Base-by-base conservation (phyloP, 2,888 invertebrate genomes). In the Andrena fulva region DNA sequence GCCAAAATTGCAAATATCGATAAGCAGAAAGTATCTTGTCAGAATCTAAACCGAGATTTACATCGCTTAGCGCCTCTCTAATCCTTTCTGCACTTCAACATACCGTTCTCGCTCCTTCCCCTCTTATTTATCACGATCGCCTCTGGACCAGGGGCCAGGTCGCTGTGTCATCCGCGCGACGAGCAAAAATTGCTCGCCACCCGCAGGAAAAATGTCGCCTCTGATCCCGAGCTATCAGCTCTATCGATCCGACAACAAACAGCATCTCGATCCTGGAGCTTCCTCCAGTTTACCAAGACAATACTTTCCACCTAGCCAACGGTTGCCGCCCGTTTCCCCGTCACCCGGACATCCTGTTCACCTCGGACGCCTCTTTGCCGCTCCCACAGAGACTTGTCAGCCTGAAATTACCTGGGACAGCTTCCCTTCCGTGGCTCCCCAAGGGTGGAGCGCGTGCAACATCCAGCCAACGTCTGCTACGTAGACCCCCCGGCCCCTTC, bases 331-430 rank as follows among this genome's bases (percentile, higher is more conserved):
- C 69, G 64, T 10, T 60, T 7, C 50, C 66, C 50, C 54, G 56
- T 77, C 59, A 67, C 69, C 62, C 48, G 35, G 59, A 64, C 74
- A 77, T 66, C 52, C 74, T 59, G 54, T 66, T 72, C 81, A 42
- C 73, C 33, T 54, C 7, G 24, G 8, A 27, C 42, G 62, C 42
- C 33, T 60, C 31, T 50, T 56, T 56, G 56, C 20, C 12, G 50
- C 35, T 33, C 52, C 52, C 56, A 10, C 12, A 29, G 29, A 35
- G 62, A 67, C 42, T 74, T 75, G 69, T 69, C 85, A 52, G 54
- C 62, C 54, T 66, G 77, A 81, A 87, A 87, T 84, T 84, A 87
- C 56, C 77, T 64, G 29, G 42, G 72, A 29, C 56, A 76, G 80
- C 62, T 75, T 82, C 81, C 75, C 81, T 85, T 78, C 76, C 67